Percentiles rank a stretch among this genome's conserved stretches.
Evolutionary conservation across 2,888 invertebrate genomes (phyloP).

Genomic region (Beris morrisii): DNA sequence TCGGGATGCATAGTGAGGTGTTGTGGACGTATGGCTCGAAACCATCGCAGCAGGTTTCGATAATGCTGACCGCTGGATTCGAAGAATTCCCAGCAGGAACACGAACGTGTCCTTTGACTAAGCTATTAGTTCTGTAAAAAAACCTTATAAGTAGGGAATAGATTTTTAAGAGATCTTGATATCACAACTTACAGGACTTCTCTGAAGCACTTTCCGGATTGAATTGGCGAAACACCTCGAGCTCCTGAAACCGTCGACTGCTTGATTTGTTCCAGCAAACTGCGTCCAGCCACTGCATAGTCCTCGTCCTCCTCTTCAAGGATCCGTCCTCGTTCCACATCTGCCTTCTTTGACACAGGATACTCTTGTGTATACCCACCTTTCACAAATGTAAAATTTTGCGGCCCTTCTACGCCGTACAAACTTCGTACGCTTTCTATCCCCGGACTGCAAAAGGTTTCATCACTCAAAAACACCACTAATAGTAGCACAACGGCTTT

Average conservation of each 20-base stretch:
- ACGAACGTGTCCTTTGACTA: neutral
- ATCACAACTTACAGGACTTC: conserved; percentile 11
- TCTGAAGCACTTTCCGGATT: conserved; percentile 4
- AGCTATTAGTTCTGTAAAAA: conserved; percentile 5
- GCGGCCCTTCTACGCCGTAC: conserved; percentile 11
- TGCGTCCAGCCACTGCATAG: neutral
- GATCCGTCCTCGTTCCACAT: neutral
- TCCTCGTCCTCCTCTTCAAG: conserved; percentile 1
- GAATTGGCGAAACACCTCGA: neutral
- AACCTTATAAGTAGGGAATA: neutral
- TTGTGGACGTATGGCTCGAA: conserved; percentile 50
- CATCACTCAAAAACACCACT: neutral
- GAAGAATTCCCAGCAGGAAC: conserved; percentile 15
- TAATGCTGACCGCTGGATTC: conserved; percentile 4
- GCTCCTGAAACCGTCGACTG: neutral
- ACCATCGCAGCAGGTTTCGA: conserved; percentile 46
- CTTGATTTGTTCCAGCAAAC: neutral
- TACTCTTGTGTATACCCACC: no score
- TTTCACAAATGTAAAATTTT: conserved; percentile 7
- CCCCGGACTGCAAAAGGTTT: neutral
- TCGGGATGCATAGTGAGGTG: conserved; percentile 45
- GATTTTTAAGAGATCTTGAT: neutral
- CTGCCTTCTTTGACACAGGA: neutral
- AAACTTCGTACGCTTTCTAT: conserved; percentile 14
- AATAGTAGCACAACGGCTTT: neutral